Percentiles rank a stretch among this genome's conserved stretches.
These are phyloP conservation scores for Homarus gammarus DNA, from an alignment of 2,888 invertebrate species.

Conservation along the genomic window DNA sequence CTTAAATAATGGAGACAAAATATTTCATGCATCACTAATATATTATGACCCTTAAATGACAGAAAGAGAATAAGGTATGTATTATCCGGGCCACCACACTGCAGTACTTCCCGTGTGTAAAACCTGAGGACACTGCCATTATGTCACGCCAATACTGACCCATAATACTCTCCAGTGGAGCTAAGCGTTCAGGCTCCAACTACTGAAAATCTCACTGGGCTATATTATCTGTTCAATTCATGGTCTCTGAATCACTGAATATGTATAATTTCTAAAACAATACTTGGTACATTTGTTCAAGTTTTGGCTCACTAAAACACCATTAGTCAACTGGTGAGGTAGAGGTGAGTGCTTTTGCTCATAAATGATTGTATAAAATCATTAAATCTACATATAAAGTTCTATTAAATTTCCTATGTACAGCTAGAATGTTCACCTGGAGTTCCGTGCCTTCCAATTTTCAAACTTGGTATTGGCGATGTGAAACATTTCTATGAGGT, in stretches of 20 bases:
- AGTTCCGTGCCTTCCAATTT: constrained; percentile 96
- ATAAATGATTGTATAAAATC: constrained; percentile 28
- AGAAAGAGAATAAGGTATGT: background rate
- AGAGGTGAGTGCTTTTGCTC: constrained; percentile 46
- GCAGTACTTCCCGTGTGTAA: background rate
- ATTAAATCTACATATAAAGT: constrained; percentile 17
- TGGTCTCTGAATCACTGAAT: constrained; percentile 4
- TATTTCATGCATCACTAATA: background rate
- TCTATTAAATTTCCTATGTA: constrained; percentile 17
- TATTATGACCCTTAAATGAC: background rate
- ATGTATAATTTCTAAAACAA: constrained; percentile 7
- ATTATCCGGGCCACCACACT: background rate
- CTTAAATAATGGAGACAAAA: background rate
- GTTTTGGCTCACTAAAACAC: constrained; percentile 26
- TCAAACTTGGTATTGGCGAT: constrained; percentile 84
- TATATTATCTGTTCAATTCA: background rate
- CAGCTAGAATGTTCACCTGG: constrained; percentile 48
- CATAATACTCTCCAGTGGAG: background rate
- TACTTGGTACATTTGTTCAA: constrained; percentile 22
- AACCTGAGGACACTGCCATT: background rate
- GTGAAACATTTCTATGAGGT: constrained; percentile 73
- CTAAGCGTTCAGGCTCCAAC: constrained; percentile 28
- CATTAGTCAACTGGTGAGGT: constrained; percentile 40
- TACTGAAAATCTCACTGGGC: constrained; percentile 13
- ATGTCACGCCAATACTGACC: background rate